These are phyloP conservation scores for Plodia interpunctella DNA, from an alignment of 1,140 invertebrate species.

Conservation along the genomic window DNA sequence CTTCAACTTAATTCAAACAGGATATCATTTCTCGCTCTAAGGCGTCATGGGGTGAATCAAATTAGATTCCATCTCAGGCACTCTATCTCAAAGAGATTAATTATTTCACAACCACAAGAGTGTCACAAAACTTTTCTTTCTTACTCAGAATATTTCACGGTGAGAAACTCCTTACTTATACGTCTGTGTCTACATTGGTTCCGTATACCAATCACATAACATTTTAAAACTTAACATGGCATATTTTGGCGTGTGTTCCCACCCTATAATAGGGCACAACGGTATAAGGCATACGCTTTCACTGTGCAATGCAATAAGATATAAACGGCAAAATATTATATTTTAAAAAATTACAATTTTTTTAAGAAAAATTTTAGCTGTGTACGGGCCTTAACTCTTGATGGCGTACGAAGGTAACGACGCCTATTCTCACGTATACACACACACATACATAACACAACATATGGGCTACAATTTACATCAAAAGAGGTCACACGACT, in stretches of 20 bases:
- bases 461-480: background rate
- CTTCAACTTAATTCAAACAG: no score
- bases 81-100: background rate
- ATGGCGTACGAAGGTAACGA: background rate
- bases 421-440: background rate
- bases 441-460: background rate
- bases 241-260: no score
- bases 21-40: background rate
- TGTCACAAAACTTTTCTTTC: constrained; percentile 7
- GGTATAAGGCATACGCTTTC: no score
- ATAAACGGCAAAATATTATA: no score
- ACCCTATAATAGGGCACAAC: no score
- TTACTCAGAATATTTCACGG: constrained; percentile 8
- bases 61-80: background rate
- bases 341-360: no score
- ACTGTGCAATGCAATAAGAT: no score
- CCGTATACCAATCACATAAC: no score
- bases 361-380: background rate
- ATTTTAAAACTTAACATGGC: no score
- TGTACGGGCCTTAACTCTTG: background rate
- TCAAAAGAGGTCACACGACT: background rate
- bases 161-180: background rate
- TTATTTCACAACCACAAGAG: background rate
- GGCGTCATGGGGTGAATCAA: background rate
- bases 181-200: no score